Evolutionary conservation across 2,888 invertebrate species (phyloP).

Genomic region (Aquatica leii): DNA sequence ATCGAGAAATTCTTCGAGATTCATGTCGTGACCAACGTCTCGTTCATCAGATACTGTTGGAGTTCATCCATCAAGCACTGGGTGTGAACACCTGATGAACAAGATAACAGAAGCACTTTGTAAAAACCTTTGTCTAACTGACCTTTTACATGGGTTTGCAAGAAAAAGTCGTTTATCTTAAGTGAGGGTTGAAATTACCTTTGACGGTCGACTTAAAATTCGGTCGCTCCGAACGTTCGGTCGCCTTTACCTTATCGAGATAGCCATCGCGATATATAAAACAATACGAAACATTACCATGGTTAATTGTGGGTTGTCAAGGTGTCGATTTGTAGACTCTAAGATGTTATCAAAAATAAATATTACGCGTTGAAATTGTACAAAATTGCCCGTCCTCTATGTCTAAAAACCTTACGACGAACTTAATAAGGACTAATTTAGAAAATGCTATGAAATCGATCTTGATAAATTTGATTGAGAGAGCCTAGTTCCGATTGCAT

Average conservation of each 20-base stretch:
- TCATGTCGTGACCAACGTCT: conserved; percentile 58
- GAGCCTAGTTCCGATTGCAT: conserved; percentile 61
- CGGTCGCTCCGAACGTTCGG: conserved; percentile 28
- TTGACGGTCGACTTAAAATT: conserved; percentile 52
- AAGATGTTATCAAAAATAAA: conserved; percentile 62
- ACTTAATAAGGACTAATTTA: conserved; percentile 52
- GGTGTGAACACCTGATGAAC: conserved; percentile 60
- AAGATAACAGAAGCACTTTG: conserved; percentile 61
- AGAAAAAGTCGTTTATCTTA: conserved; percentile 60
- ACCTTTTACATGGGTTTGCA: conserved; percentile 59
- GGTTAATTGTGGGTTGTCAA: conserved; percentile 62
- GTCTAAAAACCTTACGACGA: conserved; percentile 44
- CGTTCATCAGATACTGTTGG: conserved; percentile 58
- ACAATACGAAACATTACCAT: conserved; percentile 60
- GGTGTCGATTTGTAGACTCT: conserved; percentile 62
- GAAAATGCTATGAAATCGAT: conserved; percentile 51
- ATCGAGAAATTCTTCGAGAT: conserved; percentile 54
- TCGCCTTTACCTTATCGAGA: conserved; percentile 38
- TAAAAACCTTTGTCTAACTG: conserved; percentile 60
- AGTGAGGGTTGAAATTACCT: conserved; percentile 58
- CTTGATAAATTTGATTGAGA: conserved; percentile 62
- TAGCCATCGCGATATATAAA: conserved; percentile 45
- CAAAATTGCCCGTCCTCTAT: conserved; percentile 53
- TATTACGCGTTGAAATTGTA: conserved; percentile 58
- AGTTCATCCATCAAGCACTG: conserved; percentile 60